Percentiles rank a stretch among this genome's conserved stretches.
Conservation (phyloP, 1,140 invertebrate species). For the Anadara kagoshimensis region DNA sequence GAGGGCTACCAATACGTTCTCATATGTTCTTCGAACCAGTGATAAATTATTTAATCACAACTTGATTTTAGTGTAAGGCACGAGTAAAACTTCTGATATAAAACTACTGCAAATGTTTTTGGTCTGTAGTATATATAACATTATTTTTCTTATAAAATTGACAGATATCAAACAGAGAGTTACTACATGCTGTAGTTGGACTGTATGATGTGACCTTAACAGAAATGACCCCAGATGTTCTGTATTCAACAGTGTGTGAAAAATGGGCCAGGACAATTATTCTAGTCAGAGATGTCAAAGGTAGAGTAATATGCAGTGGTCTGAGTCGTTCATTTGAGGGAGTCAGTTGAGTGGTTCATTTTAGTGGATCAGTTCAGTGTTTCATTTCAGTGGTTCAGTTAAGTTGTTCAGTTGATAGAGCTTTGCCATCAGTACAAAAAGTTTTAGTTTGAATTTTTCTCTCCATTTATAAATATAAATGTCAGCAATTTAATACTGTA, state of each 20-base stretch:
- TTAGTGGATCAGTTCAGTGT: no score
- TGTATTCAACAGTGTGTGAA: constrained; percentile 72
- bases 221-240: constrained; percentile 71
- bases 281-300: constrained; percentile 70
- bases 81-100: background rate
- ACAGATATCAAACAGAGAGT: constrained; percentile 67
- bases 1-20: no score
- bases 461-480: no score
- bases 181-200: constrained; percentile 73
- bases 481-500: no score
- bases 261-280: constrained; percentile 72
- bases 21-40: no score
- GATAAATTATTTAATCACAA: no score
- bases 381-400: no score
- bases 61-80: background rate
- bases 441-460: no score
- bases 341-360: no score
- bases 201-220: constrained; percentile 72
- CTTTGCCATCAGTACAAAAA: no score
- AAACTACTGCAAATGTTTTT: background rate
- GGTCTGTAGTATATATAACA: background rate
- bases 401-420: no score
- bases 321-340: no score
- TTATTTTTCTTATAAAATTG: background rate
- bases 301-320: constrained; percentile 43